Evolutionary conservation across 1,140 invertebrate genomes (phyloP).

Genomic region (Ceratosolen solmsi): DNA sequence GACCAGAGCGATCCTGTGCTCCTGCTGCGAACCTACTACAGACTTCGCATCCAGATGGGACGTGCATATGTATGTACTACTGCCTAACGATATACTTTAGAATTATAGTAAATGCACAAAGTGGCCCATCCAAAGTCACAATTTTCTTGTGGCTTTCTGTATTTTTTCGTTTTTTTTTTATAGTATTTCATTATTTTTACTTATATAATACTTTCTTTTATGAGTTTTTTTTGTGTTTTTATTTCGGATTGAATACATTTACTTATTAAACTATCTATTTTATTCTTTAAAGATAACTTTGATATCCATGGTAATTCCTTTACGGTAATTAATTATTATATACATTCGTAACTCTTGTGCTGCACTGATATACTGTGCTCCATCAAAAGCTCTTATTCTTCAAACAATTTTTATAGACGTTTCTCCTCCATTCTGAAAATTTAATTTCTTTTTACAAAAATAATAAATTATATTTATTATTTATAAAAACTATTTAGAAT

Average conservation of each 20-base stretch:
- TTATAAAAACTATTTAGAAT: too few species aligned
- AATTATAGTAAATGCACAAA: not conserved
- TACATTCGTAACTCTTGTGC: not conserved
- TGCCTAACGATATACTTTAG: not conserved
- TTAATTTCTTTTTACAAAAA: too few species aligned
- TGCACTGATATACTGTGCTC: not conserved
- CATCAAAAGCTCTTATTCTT: too few species aligned
- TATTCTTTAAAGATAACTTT: not conserved
- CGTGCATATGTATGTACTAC: not conserved
- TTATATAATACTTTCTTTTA: not conserved
- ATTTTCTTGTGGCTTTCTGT: not conserved
- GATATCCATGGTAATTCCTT: not conserved
- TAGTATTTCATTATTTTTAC: not conserved
- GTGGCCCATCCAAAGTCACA: not conserved
- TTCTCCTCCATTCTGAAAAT: too few species aligned
- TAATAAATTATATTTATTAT: too few species aligned
- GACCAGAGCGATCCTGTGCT: constrained; percentile 40
- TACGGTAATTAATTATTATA: not conserved
- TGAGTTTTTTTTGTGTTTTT: too few species aligned
- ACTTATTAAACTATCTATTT: not conserved
- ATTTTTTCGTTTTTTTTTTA: not conserved
- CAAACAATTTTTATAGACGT: too few species aligned
- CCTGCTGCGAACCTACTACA: constrained; percentile 19
- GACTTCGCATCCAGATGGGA: not conserved
- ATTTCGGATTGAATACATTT: not conserved